Evolutionary conservation across 2,113 vertebrate genomes (phyloP).

Genomic region (Calyptomena viridis): DNA sequence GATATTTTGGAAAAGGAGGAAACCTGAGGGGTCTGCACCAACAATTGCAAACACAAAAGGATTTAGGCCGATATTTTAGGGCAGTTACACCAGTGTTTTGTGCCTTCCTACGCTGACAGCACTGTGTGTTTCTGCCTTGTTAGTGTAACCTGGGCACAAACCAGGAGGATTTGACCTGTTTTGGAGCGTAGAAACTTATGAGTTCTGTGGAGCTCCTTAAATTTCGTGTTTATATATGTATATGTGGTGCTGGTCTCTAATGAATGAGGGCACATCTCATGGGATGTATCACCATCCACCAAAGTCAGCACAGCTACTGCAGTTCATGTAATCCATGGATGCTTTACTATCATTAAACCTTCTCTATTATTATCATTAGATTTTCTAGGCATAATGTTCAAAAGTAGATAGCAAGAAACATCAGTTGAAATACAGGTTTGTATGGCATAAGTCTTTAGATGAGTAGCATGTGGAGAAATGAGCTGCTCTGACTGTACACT

Average conservation of each 20-base stretch:
- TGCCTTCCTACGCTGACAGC: rapidly evolving
- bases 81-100: not conserved
- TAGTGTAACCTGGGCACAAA: not conserved
- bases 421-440: not conserved
- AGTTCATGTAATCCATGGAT: not conserved
- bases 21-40: not conserved
- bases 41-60: not conserved
- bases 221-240: not conserved
- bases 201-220: not conserved
- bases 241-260: rapidly evolving
- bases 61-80: rapidly evolving
- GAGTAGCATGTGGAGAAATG: not conserved
- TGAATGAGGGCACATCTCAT: rapidly evolving
- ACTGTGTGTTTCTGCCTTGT: rapidly evolving
- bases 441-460: rapidly evolving
- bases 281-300: not conserved
- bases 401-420: not conserved
- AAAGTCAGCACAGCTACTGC: not conserved
- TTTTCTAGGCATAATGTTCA: not conserved
- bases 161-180: not conserved
- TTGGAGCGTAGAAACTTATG: not conserved
- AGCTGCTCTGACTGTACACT: not conserved
- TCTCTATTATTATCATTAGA: rapidly evolving
- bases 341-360: not conserved
- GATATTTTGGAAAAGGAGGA: not conserved